phyloP scores from a whole-genome alignment of 1,140 invertebrate genomes.

The Bradynema listronoti region DNA sequence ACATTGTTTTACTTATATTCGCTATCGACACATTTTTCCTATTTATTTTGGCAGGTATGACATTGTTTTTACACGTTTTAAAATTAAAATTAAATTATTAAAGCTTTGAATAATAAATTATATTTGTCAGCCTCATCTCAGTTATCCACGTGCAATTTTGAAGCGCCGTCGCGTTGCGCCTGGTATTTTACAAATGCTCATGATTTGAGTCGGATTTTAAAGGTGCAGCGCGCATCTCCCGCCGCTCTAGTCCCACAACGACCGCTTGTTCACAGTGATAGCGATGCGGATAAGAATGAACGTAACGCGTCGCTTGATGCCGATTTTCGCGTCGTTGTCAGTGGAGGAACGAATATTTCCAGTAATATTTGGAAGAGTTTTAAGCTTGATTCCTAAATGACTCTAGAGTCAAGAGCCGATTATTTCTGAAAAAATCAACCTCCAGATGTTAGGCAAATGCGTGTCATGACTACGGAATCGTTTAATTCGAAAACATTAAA shows the following conservation, averaged over 20 bases:
- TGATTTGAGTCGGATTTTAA: not conserved
- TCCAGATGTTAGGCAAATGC: not conserved
- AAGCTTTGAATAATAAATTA: too few species aligned
- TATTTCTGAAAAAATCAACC: not conserved
- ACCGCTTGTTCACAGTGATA: not conserved
- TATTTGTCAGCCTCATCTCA: too few species aligned
- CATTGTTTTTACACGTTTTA: too few species aligned
- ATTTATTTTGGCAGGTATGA: too few species aligned
- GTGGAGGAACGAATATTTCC: slow-evolving; percentile 31
- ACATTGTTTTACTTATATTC: too few species aligned
- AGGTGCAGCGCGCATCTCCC: slow-evolving; percentile 5
- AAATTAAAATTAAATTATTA: too few species aligned
- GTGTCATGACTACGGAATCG: not conserved
- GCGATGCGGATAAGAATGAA: slow-evolving; percentile 1
- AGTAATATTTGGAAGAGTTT: slow-evolving; percentile 42
- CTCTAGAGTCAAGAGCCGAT: not conserved
- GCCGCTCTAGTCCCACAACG: slow-evolving; percentile 3
- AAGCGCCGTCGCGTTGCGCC: too few species aligned
- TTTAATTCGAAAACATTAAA: not conserved
- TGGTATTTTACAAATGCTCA: not conserved
- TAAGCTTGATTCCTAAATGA: not conserved
- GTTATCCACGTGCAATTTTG: too few species aligned
- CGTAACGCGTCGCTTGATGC: too few species aligned
- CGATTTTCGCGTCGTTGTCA: slow-evolving; percentile 39
- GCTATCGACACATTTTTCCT: too few species aligned